Conservation (phyloP, 2,797 vertebrate genomes). For the Scyliorhinus canicula region DNA sequence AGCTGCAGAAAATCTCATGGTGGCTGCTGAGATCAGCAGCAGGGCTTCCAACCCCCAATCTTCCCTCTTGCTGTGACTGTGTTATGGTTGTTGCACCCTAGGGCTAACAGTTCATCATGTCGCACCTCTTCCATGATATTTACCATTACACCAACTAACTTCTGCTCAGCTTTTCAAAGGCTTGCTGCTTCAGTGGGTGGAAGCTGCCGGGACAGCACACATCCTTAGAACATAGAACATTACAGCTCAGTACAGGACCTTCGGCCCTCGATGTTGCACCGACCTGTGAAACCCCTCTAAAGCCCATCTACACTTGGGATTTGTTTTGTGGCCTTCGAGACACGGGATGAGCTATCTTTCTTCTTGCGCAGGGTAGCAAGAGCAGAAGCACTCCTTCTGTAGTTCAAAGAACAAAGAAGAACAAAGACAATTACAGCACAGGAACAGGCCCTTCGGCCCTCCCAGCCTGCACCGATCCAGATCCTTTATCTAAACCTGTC, state of each 20-base stretch:
- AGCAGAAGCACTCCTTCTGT: background rate
- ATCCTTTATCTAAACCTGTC: no score
- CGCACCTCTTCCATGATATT: background rate
- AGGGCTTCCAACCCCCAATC: background rate
- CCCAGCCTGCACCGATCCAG: no score
- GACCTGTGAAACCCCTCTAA: no score
- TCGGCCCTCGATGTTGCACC: no score
- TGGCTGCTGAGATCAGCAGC: background rate
- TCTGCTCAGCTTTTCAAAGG: background rate
- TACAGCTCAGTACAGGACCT: no score
- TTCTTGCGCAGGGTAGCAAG: background rate
- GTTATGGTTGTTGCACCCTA: background rate
- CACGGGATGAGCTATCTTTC: background rate
- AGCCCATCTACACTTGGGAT: no score
- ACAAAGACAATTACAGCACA: no score
- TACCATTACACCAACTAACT: background rate
- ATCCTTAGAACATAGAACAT: no score
- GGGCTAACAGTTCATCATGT: background rate
- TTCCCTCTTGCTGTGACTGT: background rate
- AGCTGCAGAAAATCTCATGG: background rate
- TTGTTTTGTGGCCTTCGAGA: background rate
- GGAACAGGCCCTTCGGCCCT: no score
- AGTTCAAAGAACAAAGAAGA: no score
- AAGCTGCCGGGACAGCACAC: background rate
- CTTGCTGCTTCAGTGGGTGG: background rate